Conservation (phyloP, 2,888 invertebrate genomes). For the Phalangium opilio region DNA sequence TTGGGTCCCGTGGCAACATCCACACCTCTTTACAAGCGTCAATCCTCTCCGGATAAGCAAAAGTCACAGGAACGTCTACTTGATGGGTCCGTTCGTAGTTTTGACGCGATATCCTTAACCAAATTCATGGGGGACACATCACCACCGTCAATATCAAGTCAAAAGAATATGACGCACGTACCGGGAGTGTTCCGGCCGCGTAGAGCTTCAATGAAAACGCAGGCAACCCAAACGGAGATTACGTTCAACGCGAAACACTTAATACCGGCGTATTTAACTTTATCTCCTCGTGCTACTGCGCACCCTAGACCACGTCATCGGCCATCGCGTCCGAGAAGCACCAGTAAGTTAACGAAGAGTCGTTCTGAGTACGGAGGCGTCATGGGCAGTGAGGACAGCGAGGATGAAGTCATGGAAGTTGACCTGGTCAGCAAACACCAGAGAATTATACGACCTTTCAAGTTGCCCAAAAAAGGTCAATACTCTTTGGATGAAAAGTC, state of each 20-base stretch:
- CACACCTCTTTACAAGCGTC: slow-evolving; percentile 11
- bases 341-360: slow-evolving; percentile 8
- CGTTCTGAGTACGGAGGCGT: slow-evolving; percentile 13
- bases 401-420: slow-evolving; percentile 17
- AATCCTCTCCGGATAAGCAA: slow-evolving; percentile 17
- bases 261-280: slow-evolving; percentile 41
- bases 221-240: slow-evolving; percentile 78
- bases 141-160: background rate
- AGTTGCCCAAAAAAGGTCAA: background rate
- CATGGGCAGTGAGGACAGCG: slow-evolving; percentile 12
- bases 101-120: background rate
- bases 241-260: slow-evolving; percentile 52
- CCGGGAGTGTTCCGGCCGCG: slow-evolving; percentile 5
- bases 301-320: slow-evolving; percentile 8
- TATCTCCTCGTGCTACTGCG: slow-evolving; percentile 17
- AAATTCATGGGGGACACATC: no score
- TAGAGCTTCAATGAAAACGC: slow-evolving; percentile 55
- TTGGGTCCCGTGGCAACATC: slow-evolving; percentile 15
- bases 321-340: background rate
- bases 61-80: slow-evolving; percentile 20
- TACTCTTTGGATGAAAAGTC: no score
- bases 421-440: slow-evolving; percentile 15
- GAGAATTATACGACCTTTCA: slow-evolving; percentile 7
- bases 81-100: slow-evolving; percentile 11
- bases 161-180: background rate